Base-by-base conservation (phyloP, 1,140 invertebrate genomes). In the Akabosia matsudoensis region DNA sequence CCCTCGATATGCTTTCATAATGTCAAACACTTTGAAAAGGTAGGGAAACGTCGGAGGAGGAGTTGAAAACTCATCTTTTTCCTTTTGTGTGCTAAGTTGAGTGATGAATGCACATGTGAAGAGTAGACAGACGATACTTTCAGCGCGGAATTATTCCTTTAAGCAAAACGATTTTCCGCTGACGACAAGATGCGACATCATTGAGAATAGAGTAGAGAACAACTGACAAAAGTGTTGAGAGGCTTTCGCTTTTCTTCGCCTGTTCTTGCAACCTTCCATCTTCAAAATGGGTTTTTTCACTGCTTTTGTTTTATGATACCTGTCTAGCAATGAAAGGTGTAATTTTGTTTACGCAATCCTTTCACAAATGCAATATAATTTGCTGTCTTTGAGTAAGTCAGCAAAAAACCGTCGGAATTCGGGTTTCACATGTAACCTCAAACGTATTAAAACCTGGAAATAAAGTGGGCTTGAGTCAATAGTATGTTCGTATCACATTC, bases 301-400 rank as follows among this genome's bases (percentile, higher is more conserved):
- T 56, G 10, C 10, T 31, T 67, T 31, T 67, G 61, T 67, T 67
- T 67, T 67, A 67, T 67, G 61, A 67, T 67, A 67, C 61, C 61
- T 67, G 61, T 67, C 28, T 31, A 30, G 30, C 7, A 67, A 67
- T 67, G 61, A 67, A 67, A 67, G 61, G 24, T 30, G 61, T 67
- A 67, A 67, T 67, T 67, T 67, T 67, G 61, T 67, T 67, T 67
- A 67, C 61, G 61, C 61, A 22, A 67, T 3, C 61, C 61, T 67
- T 67, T 67, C 61, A 67, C 61, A 30, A 67, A 67, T 67, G 61
- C 28, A 67, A 67, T 67, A 67, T 67, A 30, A 67, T 67, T 67
- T 67, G 61, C 22, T 45, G n/a, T n/a, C n/a, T n/a, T n/a, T n/a
- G 13, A 67, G 61, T 30, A 14, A 67, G 61, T 31, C 61, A 67